These are phyloP conservation scores for Trypoxylon attenuatum DNA, from an alignment of 2,888 invertebrate species.

Conservation along the genomic window DNA sequence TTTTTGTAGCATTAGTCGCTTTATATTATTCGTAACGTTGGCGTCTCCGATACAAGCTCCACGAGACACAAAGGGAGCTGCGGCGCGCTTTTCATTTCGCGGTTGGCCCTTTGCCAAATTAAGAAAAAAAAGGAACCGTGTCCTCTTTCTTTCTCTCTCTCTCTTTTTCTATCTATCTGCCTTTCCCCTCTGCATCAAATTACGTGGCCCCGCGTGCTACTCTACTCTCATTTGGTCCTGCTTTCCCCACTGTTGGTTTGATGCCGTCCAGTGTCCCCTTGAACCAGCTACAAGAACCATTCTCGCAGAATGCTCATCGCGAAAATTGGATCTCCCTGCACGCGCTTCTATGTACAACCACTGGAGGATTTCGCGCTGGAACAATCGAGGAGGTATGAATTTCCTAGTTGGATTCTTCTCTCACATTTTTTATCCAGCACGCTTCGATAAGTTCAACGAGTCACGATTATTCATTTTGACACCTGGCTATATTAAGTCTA, in stretches of 20 bases:
- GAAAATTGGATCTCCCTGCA: conserved; percentile 45
- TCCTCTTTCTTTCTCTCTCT: conserved; percentile 5
- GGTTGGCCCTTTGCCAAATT: conserved; percentile 52
- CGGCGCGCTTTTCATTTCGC: conserved; percentile 62
- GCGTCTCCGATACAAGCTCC: too few species aligned
- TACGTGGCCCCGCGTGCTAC: conserved; percentile 39
- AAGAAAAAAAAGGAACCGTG: conserved; percentile 35
- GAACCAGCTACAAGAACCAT: conserved; percentile 14
- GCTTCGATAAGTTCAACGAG: too few species aligned
- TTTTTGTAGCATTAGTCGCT: too few species aligned
- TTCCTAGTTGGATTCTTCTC: too few species aligned
- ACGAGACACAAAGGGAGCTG: conserved; percentile 39
- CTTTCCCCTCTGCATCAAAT: conserved; percentile 51
- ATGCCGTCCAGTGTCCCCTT: conserved; percentile 4
- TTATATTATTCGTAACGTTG: too few species aligned
- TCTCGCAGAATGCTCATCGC: conserved; percentile 20
- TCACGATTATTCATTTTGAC: too few species aligned
- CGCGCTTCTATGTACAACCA: conserved; percentile 21
- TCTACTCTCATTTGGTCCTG: conserved; percentile 23
- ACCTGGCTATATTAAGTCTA: too few species aligned
- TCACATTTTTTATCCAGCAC: too few species aligned
- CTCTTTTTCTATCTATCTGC: conserved; percentile 19
- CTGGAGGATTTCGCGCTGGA: too few species aligned
- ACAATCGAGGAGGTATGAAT: neutral
- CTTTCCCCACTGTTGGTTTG: neutral